Base-by-base conservation (phyloP, 2,888 invertebrate genomes). In the Acrobasis consociella region DNA sequence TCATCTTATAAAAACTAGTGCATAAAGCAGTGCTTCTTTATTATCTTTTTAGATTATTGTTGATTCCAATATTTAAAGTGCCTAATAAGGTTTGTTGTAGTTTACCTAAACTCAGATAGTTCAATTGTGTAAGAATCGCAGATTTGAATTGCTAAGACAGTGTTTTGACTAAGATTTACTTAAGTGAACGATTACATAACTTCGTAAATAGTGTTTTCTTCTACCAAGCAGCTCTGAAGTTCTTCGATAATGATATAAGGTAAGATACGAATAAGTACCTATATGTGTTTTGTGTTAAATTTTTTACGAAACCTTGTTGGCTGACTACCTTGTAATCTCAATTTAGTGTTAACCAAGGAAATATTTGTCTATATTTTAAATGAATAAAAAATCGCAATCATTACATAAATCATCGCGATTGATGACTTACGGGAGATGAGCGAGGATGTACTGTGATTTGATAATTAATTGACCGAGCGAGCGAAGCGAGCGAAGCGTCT, bases 171-270 rank as follows among this genome's bases (percentile, higher is more conserved):
- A 31, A 31, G 49, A 39, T 46, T 16, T 11, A 42, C 9, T 17
- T 13, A 17, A 51, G 76, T 66, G 68, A 72, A 75, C 71, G 70
- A 49, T 64, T 67, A 67, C 66, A 62, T 67, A 73, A 75, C 64
- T 72, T 74, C 64, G 75, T 77, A 76, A 70, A 73, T 67, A 73
- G 77, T 72, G 74, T 62, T 75, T 78, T 76, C 75, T 71, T 75
- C 69, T 71, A 73, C 73, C 67, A 67, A 69, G 76, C 70, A 72
- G 80, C 76, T 79, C 76, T 67, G 66, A 73, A 71, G 73, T 78
- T 78, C 76, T 67, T 73, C 82, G 73, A 83, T 73, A 74, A 89
- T 88, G 89, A 78, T 82, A 79, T 90, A 84, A 90, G 90, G 90
- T 90, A 78, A 81, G 87, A 49, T 46, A 46, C 42, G 17, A 42